Evolutionary conservation across 2,797 vertebrate species (phyloP).

Genomic region (Lacerta bilineata): DNA sequence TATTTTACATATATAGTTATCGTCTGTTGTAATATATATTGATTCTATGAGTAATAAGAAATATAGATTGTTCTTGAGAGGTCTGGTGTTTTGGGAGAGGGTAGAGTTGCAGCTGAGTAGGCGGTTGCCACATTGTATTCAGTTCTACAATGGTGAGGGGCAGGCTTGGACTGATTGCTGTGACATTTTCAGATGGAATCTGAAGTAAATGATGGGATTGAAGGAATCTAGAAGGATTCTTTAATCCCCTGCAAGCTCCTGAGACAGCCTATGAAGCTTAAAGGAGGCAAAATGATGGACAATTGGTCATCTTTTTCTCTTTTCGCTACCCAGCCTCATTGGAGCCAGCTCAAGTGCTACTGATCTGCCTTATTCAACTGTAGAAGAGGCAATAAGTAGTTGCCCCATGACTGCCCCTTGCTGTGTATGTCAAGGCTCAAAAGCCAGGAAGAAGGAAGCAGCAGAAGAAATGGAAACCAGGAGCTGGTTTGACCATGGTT

Average conservation of each 20-base stretch:
- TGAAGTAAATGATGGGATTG: background rate
- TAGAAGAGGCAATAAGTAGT: background rate
- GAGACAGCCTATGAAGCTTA: background rate
- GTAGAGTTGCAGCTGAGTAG: background rate
- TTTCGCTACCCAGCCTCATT: background rate
- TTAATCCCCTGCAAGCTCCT: background rate
- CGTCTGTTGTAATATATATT: background rate
- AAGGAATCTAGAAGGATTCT: background rate
- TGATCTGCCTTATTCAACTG: background rate
- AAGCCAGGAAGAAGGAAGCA: background rate
- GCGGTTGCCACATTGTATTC: background rate
- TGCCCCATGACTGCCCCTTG: background rate
- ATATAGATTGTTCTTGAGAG: background rate
- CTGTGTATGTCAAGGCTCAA: background rate
- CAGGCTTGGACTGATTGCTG: background rate
- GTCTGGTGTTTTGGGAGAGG: background rate
- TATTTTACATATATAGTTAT: background rate
- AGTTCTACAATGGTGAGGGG: background rate
- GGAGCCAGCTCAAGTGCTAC: background rate
- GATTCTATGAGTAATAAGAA: background rate
- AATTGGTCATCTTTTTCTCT: background rate
- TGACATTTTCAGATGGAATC: background rate
- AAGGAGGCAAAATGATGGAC: background rate
- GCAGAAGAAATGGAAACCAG: constrained; percentile 5
- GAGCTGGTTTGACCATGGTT: background rate